Evolutionary conservation across 2,888 invertebrate species (phyloP).

Genomic region (Drosophila greeni): DNA sequence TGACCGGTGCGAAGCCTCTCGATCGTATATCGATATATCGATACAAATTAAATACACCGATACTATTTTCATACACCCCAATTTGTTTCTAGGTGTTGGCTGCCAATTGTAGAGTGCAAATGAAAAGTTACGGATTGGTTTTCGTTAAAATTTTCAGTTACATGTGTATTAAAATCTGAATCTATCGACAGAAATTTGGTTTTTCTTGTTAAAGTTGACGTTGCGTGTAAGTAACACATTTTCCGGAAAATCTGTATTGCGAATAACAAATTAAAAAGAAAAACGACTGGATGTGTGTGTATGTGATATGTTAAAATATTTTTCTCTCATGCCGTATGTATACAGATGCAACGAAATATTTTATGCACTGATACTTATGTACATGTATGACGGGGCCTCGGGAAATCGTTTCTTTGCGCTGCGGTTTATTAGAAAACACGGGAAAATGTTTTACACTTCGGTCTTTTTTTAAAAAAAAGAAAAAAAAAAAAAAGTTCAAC

Average conservation of each 20-base stretch:
- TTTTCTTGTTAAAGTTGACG: slow-evolving; percentile 22
- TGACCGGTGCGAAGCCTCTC: neutral
- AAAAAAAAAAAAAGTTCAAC: slow-evolving; percentile 47
- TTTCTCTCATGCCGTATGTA: slow-evolving; percentile 18
- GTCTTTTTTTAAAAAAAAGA: slow-evolving; percentile 24
- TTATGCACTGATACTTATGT: slow-evolving; percentile 14
- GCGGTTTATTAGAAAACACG: neutral
- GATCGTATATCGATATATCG: slow-evolving; percentile 18
- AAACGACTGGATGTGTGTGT: slow-evolving; percentile 30
- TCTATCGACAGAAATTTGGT: slow-evolving; percentile 15
- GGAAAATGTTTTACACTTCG: slow-evolving; percentile 10
- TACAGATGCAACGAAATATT: slow-evolving; percentile 19
- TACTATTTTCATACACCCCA: slow-evolving; percentile 27
- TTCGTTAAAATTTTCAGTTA: slow-evolving; percentile 41
- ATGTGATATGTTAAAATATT: slow-evolving; percentile 24
- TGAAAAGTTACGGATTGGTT: slow-evolving; percentile 60
- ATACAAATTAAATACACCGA: slow-evolving; percentile 18
- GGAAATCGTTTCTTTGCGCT: neutral
- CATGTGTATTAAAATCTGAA: slow-evolving; percentile 41
- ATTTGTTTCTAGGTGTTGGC: slow-evolving; percentile 62
- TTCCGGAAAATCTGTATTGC: slow-evolving; percentile 8
- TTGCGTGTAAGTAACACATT: slow-evolving; percentile 37
- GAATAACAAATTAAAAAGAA: slow-evolving; percentile 18
- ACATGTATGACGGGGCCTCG: slow-evolving; percentile 7
- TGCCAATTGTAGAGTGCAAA: slow-evolving; percentile 69